phyloP scores from a whole-genome alignment of 2,888 invertebrate genomes.

The Eubasilissa splendida region DNA sequence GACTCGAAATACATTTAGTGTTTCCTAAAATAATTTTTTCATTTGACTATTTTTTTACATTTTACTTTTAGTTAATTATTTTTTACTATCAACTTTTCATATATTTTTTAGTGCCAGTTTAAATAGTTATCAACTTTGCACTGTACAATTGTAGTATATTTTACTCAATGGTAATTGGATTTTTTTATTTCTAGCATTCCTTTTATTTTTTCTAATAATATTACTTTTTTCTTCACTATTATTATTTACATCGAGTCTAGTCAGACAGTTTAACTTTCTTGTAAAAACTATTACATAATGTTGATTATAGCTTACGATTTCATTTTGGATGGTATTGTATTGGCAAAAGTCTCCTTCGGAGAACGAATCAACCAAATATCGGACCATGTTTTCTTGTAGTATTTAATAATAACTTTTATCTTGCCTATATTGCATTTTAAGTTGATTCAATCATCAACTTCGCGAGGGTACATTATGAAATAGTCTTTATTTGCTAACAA shows the following conservation, averaged over 20 bases:
- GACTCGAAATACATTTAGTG: too few relatives aligned
- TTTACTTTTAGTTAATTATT: too few relatives aligned
- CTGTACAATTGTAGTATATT: too few relatives aligned
- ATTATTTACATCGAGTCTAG: slow-evolving; percentile 1
- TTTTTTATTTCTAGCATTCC: too few relatives aligned
- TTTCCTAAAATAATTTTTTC: too few relatives aligned
- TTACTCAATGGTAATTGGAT: too few relatives aligned
- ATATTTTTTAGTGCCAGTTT: too few relatives aligned
- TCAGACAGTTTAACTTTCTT: slow-evolving; percentile 11
- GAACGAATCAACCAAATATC: not conserved
- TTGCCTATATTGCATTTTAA: slow-evolving; percentile 1
- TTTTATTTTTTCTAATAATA: too few relatives aligned
- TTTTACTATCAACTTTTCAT: too few relatives aligned
- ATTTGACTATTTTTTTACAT: too few relatives aligned
- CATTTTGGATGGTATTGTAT: not conserved
- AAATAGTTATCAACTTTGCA: too few relatives aligned
- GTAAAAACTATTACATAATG: not conserved
- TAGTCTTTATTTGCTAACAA: not conserved
- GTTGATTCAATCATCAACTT: not conserved
- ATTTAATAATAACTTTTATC: slow-evolving; percentile 4
- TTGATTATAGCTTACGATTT: not conserved
- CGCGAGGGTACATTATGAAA: not conserved
- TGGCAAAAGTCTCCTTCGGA: not conserved
- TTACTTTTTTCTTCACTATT: not conserved
- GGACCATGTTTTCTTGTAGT: slow-evolving; percentile 18